A percentile compares a stretch with the other conserved stretches of the same genome.
These are phyloP conservation scores for Tipula lateralis DNA, from an alignment of 2,888 invertebrate species.

Conservation along the genomic window DNA sequence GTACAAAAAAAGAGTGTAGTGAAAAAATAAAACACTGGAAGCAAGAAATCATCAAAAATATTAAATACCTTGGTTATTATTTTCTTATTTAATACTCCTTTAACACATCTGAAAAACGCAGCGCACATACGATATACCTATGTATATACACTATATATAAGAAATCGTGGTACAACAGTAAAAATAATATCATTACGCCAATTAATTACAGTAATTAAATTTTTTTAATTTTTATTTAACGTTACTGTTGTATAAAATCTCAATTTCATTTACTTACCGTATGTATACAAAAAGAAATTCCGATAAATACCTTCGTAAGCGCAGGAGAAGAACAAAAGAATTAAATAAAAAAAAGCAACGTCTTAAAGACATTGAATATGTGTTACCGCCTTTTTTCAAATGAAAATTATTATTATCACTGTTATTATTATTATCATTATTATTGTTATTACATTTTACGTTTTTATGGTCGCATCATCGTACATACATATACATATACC, in stretches of 20 bases:
- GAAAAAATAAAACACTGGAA: not conserved
- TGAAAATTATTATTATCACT: constrained; percentile 11
- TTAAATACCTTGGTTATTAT: constrained; percentile 11
- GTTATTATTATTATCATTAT: not conserved
- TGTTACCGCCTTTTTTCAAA: constrained; percentile 24
- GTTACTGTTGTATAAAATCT: not conserved
- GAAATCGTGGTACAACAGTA: not conserved
- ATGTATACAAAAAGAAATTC: not conserved
- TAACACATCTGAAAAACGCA: not conserved
- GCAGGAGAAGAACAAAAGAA: constrained; percentile 1
- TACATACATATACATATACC: not conserved
- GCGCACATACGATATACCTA: not conserved
- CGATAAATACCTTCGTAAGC: not conserved
- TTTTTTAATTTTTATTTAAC: not conserved
- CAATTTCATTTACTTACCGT: not conserved
- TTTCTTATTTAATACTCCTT: constrained; percentile 9
- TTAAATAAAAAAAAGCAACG: not conserved
- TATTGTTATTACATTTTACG: not conserved
- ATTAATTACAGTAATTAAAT: constrained; percentile 19
- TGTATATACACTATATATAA: not conserved
- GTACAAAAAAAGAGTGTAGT: not conserved
- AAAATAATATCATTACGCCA: constrained; percentile 24
- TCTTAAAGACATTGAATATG: not conserved
- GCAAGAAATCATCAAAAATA: constrained; percentile 11
- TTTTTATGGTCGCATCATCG: not conserved